phyloP scores from a whole-genome alignment of 1,140 invertebrate species.

The Drosophila bocki region DNA sequence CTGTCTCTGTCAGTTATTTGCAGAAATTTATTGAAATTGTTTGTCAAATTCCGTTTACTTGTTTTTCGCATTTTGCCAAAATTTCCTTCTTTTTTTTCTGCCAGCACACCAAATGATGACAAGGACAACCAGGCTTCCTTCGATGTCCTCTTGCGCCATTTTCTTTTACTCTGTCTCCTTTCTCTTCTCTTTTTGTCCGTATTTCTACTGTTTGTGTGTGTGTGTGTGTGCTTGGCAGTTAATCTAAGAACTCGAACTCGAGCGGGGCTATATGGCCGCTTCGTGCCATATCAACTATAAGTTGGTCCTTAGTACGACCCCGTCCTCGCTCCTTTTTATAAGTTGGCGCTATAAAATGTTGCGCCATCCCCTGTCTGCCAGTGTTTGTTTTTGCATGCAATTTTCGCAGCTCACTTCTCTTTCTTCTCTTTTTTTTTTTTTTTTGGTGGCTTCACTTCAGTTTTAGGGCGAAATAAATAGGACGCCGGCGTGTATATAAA shows the following conservation, averaged over 20 bases:
- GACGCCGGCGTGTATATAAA: conserved; percentile 39
- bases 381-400: conserved; percentile 77
- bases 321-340: conserved; percentile 41
- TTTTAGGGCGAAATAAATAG: conserved; percentile 42
- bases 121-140: conserved; percentile 64
- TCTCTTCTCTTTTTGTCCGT: conserved; percentile 1
- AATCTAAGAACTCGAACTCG: conserved; percentile 64
- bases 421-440: background rate
- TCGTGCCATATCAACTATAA: conserved; percentile 69
- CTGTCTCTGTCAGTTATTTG: conserved; percentile 75
- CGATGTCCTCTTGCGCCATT: conserved; percentile 66
- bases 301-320: conserved; percentile 31
- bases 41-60: conserved; percentile 83
- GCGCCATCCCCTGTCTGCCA: conserved; percentile 45
- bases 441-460: conserved; percentile 11
- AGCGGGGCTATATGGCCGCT: conserved; percentile 55
- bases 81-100: conserved; percentile 29
- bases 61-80: conserved; percentile 77
- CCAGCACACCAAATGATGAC: conserved; percentile 45
- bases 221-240: conserved; percentile 54
- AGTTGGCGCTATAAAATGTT: conserved; percentile 60
- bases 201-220: conserved; percentile 1
- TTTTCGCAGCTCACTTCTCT: conserved; percentile 26
- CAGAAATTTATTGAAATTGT: conserved; percentile 83
- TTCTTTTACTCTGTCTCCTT: conserved; percentile 23